A percentile compares a stretch with the other conserved stretches of the same genome.
phyloP scores from a whole-genome alignment of 2,113 vertebrate genomes.

The sheep (Ovis aries) region DNA sequence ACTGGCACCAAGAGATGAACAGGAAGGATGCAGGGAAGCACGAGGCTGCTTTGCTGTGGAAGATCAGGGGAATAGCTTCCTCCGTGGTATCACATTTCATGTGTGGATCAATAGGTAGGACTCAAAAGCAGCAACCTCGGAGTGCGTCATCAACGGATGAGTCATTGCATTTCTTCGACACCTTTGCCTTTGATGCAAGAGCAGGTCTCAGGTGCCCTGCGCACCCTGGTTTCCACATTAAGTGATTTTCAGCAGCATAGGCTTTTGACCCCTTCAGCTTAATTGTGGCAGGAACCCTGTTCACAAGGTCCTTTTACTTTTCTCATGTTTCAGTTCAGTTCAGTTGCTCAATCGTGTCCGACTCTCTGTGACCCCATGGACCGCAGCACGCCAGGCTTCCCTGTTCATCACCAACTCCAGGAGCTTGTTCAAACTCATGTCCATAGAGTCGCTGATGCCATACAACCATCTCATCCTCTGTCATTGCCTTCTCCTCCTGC shows the following conservation, averaged over 20 bases:
- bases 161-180: neutral
- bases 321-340: neutral
- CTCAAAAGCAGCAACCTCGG: neutral
- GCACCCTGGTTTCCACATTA: neutral
- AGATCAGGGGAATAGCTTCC: neutral
- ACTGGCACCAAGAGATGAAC: neutral
- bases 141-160: neutral
- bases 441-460: neutral
- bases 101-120: no score
- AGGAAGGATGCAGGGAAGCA: neutral
- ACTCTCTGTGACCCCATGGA: neutral
- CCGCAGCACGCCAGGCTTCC: accelerated
- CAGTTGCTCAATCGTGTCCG: accelerated
- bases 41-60: neutral
- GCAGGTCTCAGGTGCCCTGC: neutral
- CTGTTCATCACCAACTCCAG: neutral
- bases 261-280: neutral
- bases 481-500: neutral
- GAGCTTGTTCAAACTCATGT: neutral
- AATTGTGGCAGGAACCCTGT: neutral
- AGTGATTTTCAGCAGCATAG: neutral
- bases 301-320: neutral
- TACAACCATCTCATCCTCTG: neutral
- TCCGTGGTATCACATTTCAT: neutral
- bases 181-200: neutral